Evolutionary conservation across 1,140 invertebrate species (phyloP), one percentile per base, ranked within the genome.

Genomic region (Dendrolimus punctatus): DNA sequence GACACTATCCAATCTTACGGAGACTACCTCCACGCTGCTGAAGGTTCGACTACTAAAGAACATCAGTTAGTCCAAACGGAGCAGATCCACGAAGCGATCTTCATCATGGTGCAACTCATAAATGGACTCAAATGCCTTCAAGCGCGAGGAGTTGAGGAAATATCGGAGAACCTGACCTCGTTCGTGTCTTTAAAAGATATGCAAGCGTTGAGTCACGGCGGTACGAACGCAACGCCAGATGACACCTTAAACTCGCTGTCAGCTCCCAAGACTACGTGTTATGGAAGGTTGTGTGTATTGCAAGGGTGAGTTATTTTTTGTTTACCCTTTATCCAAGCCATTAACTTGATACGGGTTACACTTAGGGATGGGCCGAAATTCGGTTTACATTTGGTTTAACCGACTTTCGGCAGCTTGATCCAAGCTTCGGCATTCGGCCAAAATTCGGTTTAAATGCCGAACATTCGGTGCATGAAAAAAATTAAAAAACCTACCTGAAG

Each of bases 51-150:
- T 78, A 73, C 82, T 55, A 88, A 87, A 40, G 87, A 90, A 39
- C 87, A 80, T 55, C 79, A 85, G 9, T 58, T 76, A 5, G 71
- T 77, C 9, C 69, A 76, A 42, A 70, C 80, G 2, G 85, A 87
- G 55, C 78, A 76, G 54, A 78, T 71, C 8, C 87, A 88, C 54
- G 87, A 88, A 53, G 83, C 87, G 47, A 86, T 85, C 48, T 94
- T 96, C 68, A 89, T 95, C 41, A 88, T 96, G 75, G 85, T 96
- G 46, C 95, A 96, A 74, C 83, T 95, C 43, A 91, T 96, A 2
- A 94, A 93, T 57, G 93, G 92, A 0, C 79, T 96, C 44, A 96
- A 95, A 73, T 92, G 91, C 66, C 86, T 96, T n/a, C 94, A 96
- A 74, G 93, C 94, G 4, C 91, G 94, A 53, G 94, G 94, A 4